Conservation (phyloP, 2,113 vertebrate species). For the Cygnus atratus region DNA sequence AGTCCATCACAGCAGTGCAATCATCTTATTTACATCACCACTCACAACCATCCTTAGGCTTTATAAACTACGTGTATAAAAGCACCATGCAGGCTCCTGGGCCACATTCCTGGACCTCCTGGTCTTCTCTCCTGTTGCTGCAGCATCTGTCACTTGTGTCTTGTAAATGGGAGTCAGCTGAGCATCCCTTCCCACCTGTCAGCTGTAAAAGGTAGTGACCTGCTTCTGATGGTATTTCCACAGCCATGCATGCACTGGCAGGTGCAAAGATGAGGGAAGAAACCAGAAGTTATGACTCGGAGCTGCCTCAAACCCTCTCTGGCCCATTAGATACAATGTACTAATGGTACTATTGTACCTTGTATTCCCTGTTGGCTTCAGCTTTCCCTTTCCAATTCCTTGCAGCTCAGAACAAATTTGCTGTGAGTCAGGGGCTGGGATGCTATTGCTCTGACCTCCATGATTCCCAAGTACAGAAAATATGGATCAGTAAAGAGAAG, state of each 20-base stretch:
- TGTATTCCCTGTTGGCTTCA: not conserved
- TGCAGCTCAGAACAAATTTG: not conserved
- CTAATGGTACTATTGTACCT: not conserved
- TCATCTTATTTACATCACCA: not conserved
- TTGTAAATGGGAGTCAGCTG: not conserved
- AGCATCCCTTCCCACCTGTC: not conserved
- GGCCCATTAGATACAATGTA: not conserved
- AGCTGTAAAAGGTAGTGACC: not conserved
- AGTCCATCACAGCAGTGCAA: not conserved
- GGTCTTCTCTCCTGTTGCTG: not conserved
- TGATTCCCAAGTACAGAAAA: not conserved
- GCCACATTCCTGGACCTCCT: not conserved
- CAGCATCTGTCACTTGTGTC: rapidly evolving
- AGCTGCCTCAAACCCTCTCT: not conserved
- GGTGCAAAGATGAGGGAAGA: not conserved
- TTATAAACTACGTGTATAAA: not conserved
- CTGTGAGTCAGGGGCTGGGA: not conserved
- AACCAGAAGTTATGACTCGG: not conserved
- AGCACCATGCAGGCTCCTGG: not conserved
- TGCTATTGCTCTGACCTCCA: not conserved
- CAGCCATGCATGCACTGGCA: not conserved
- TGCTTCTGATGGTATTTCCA: not conserved
- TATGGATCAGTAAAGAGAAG: not conserved
- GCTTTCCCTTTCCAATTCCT: not conserved
- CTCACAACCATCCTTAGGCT: not conserved